Evolutionary conservation across 2,888 invertebrate species (phyloP).

Genomic region (Andrena minutula): DNA sequence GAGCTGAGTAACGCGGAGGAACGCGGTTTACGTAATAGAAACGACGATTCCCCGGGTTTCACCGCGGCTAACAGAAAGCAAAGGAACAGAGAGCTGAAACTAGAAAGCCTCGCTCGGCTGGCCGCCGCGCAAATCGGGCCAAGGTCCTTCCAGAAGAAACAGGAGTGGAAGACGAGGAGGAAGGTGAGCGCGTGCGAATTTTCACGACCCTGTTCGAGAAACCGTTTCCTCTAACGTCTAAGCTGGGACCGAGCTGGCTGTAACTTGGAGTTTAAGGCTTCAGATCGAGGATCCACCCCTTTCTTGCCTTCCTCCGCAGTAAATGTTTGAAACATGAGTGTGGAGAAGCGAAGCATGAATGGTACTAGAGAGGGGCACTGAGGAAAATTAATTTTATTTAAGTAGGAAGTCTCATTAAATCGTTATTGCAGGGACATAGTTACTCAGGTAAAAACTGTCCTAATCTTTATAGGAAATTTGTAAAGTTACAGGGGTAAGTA

Average conservation of each 20-base stretch:
- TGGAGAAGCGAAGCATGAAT: no score
- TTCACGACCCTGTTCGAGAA: conserved; percentile 62
- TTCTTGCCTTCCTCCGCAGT: no score
- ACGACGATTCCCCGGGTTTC: conserved; percentile 53
- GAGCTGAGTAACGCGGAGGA: background rate
- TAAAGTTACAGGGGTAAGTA: no score
- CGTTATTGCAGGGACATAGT: no score
- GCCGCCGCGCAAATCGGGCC: conserved; percentile 68
- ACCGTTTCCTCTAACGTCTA: background rate
- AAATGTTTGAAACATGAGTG: no score
- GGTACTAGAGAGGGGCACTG: no score
- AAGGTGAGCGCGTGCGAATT: conserved; percentile 70
- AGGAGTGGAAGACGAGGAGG: conserved; percentile 41
- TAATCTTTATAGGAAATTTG: no score
- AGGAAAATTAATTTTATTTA: no score
- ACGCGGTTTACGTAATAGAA: conserved; percentile 56
- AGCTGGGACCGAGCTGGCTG: background rate
- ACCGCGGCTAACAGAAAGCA: conserved; percentile 40
- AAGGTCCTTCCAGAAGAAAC: conserved; percentile 65
- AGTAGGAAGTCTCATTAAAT: no score
- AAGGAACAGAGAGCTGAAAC: conserved; percentile 43
- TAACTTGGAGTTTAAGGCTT: background rate
- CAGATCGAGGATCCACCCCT: no score
- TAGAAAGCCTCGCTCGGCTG: conserved; percentile 56
- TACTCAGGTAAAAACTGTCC: no score